These are phyloP conservation scores for Charaxes varanes DNA, from an alignment of 1,140 invertebrate genomes.

Conservation along the genomic window DNA sequence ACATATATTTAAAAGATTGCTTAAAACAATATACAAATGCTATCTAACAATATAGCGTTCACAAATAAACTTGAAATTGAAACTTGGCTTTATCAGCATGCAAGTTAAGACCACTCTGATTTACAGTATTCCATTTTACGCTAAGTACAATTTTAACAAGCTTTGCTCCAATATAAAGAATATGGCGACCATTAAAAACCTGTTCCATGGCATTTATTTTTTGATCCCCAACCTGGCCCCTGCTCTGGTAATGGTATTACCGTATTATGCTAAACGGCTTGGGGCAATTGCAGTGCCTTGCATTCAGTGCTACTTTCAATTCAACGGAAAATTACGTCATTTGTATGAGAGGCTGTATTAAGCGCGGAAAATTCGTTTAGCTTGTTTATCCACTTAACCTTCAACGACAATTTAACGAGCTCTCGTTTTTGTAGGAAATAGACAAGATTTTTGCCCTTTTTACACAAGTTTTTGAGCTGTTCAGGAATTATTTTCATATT, in stretches of 20 bases:
- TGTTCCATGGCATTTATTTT: constrained; percentile 15
- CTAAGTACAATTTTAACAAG: not conserved
- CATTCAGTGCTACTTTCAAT: constrained; percentile 51
- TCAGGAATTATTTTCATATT: too few species aligned
- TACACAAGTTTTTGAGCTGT: too few species aligned
- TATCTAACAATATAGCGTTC: too few species aligned
- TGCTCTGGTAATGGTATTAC: constrained; percentile 42
- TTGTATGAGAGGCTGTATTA: constrained; percentile 35
- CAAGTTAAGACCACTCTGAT: too few species aligned
- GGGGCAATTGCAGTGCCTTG: constrained; percentile 46
- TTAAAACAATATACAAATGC: too few species aligned
- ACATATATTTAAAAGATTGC: too few species aligned
- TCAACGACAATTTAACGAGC: constrained; percentile 23
- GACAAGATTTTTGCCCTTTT: not conserved
- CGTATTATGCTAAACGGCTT: constrained; percentile 57
- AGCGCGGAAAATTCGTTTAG: constrained; percentile 24
- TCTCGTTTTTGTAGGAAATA: constrained; percentile 15
- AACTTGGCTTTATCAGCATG: too few species aligned
- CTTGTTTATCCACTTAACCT: constrained; percentile 28
- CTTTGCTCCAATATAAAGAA: not conserved
- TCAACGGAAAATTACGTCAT: constrained; percentile 50
- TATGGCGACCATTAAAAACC: constrained; percentile 6
- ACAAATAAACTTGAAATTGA: too few species aligned
- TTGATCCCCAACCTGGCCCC: constrained; percentile 15
- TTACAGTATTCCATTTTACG: not conserved